Conservation (phyloP, 2,113 vertebrate genomes). For the Pelmatolapia mariae region DNA sequence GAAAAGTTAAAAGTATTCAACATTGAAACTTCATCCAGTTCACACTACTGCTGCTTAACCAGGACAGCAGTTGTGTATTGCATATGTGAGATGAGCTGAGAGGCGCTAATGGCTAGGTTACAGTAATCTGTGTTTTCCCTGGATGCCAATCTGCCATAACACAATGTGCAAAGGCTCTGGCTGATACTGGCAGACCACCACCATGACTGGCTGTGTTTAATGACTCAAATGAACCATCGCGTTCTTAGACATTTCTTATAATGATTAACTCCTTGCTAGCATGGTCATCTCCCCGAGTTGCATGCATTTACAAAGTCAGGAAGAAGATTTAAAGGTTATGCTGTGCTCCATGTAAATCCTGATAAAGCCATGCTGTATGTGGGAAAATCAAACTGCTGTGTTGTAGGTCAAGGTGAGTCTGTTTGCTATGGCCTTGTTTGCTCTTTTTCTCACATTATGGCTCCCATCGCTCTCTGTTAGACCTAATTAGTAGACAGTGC, state of each 20-base stretch:
- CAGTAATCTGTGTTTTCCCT: not conserved
- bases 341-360: not conserved
- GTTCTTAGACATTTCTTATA: not conserved
- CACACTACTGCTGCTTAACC: not conserved
- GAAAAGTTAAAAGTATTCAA: not conserved
- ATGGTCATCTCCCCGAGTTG: not conserved
- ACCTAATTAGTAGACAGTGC: not conserved
- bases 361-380: not conserved
- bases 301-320: not conserved
- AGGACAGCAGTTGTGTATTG: not conserved
- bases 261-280: not conserved
- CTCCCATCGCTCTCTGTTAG: not conserved
- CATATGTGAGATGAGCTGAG: not conserved
- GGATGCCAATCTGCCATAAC: not conserved
- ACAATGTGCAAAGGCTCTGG: not conserved
- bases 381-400: not conserved
- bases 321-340: not conserved
- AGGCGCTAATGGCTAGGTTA: not conserved
- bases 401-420: slow-evolving; percentile 19
- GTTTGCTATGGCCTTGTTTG: not conserved
- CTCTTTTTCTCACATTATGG: not conserved
- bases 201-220: not conserved
- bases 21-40: not conserved
- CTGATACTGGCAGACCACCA: not conserved
- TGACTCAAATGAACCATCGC: not conserved